Evolutionary conservation across 2,888 invertebrate genomes (phyloP).

Genomic region (Plagodis dolabraria): DNA sequence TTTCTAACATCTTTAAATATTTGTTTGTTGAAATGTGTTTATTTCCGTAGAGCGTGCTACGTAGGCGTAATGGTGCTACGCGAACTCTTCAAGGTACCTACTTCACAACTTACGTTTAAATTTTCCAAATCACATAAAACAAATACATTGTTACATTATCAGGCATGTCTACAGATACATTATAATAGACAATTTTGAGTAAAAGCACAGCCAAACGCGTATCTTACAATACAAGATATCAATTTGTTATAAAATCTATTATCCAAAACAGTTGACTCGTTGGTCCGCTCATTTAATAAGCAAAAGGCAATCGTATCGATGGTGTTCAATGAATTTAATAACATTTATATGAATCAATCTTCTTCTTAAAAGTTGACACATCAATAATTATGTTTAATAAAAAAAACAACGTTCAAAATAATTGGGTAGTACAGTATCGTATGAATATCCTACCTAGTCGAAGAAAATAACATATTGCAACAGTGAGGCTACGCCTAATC

Average conservation of each 20-base stretch:
- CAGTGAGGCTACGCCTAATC: constrained; percentile 19
- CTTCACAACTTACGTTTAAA: constrained; percentile 18
- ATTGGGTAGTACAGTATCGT: background rate
- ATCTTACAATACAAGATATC: constrained; percentile 56
- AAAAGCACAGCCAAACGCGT: constrained; percentile 78
- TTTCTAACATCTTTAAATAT: no score
- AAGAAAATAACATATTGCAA: constrained; percentile 11
- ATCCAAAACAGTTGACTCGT: constrained; percentile 76
- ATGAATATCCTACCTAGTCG: constrained; percentile 2
- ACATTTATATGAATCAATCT: constrained; percentile 23
- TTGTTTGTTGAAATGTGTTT: no score
- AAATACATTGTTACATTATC: constrained; percentile 20
- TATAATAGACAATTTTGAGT: constrained; percentile 54
- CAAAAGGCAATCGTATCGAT: constrained; percentile 73
- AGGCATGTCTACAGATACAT: constrained; percentile 33
- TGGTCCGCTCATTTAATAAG: constrained; percentile 79
- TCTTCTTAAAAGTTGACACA: constrained; percentile 3
- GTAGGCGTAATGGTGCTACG: constrained; percentile 26
- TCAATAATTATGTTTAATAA: background rate
- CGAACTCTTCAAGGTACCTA: constrained; percentile 25
- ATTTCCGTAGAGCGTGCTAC: constrained; percentile 4
- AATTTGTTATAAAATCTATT: constrained; percentile 68
- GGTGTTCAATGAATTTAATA: constrained; percentile 44
- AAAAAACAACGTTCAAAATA: background rate
- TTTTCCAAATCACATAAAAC: constrained; percentile 12